phyloP scores from a whole-genome alignment of 2,113 vertebrate species.

The Chitala chitala region DNA sequence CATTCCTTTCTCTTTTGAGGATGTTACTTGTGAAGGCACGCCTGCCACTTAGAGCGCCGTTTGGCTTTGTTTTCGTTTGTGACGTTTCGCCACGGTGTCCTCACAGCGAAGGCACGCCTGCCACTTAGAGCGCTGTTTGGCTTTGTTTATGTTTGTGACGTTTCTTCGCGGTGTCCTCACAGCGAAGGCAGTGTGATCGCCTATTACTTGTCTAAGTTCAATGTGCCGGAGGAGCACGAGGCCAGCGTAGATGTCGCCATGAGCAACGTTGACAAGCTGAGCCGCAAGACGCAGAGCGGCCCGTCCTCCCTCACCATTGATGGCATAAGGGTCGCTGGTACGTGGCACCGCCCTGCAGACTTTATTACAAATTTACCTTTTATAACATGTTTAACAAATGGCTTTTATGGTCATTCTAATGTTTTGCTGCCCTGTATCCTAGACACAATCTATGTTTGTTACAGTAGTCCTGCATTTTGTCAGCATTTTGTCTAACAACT shows the following conservation, averaged over 20 bases:
- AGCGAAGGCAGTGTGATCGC: slow-evolving; percentile 68
- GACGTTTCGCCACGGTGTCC: neutral
- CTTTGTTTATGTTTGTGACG: neutral
- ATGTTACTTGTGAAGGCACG: too few relatives aligned
- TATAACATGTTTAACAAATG: too few relatives aligned
- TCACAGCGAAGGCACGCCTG: neutral
- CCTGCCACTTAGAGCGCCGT: neutral
- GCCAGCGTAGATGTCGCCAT: slow-evolving; percentile 44
- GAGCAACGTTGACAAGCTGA: slow-evolving; percentile 25
- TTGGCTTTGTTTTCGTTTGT: neutral
- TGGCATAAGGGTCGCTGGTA: slow-evolving; percentile 55
- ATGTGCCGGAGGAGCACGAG: slow-evolving; percentile 43
- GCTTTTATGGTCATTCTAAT: too few relatives aligned
- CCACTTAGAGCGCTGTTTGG: neutral
- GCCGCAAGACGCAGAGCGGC: neutral
- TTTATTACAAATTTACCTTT: too few relatives aligned
- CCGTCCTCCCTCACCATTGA: slow-evolving; percentile 38
- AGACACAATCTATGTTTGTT: too few relatives aligned
- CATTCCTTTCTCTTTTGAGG: too few relatives aligned
- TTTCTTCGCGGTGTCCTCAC: neutral
- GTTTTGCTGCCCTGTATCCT: too few relatives aligned
- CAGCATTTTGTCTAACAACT: too few relatives aligned
- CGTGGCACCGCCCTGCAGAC: too few relatives aligned
- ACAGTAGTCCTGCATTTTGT: too few relatives aligned
- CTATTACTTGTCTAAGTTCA: slow-evolving; percentile 68